Evolutionary conservation across 2,113 vertebrate genomes (phyloP).

Genomic region (Bubo scandiacus): DNA sequence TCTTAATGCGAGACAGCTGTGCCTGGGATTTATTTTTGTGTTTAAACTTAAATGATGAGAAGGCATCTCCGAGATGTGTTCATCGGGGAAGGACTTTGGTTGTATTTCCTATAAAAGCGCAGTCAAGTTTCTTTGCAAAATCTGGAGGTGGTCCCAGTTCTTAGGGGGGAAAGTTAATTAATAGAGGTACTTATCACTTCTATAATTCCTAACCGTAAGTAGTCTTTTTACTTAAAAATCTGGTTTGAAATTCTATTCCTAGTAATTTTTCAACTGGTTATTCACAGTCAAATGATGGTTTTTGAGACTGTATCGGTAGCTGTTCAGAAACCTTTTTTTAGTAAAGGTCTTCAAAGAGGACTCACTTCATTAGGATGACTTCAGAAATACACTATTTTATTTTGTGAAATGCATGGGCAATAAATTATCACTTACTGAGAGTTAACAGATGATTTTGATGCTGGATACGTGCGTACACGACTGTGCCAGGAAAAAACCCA

Average conservation of each 20-base stretch:
- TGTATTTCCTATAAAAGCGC: neutral
- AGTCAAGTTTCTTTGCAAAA: neutral
- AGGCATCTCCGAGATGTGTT: neutral
- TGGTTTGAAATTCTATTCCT: neutral
- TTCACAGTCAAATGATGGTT: neutral
- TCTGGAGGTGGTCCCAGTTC: conserved; percentile 49
- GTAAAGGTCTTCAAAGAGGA: neutral
- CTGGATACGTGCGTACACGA: rapidly evolving
- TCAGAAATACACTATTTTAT: neutral
- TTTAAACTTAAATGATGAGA: neutral
- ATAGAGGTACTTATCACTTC: conserved; percentile 18
- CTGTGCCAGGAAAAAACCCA: neutral
- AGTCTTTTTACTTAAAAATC: conserved; percentile 39
- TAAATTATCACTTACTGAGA: neutral
- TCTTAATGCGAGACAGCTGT: rapidly evolving
- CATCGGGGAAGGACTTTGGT: neutral
- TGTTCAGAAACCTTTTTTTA: neutral
- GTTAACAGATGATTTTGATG: neutral
- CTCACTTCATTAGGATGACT: neutral
- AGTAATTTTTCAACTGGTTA: neutral
- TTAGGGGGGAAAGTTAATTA: conserved; percentile 43
- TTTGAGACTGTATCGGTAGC: neutral
- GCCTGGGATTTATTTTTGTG: neutral
- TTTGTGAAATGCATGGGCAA: neutral
- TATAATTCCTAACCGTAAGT: neutral